Evolutionary conservation across 53 echinoderm and acorn worm genomes (phyloP).

Genomic region (Apostichopus leukothele): DNA sequence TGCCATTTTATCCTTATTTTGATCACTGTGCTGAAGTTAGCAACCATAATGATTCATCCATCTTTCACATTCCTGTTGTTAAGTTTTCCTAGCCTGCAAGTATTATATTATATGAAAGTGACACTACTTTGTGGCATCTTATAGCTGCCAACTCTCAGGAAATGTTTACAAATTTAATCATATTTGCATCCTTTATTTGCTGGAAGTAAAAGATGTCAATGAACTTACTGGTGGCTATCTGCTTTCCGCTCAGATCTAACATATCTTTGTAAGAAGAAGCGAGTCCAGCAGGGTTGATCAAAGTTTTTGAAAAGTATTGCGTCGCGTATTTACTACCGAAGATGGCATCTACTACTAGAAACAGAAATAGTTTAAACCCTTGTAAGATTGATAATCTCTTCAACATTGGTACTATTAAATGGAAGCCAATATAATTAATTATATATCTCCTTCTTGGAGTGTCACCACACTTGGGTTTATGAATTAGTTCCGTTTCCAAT

Average conservation of each 20-base stretch:
- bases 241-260: conserved; percentile 63
- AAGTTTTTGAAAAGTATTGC: conserved; percentile 59
- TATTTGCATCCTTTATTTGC: too few relatives aligned
- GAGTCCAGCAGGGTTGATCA: conserved; percentile 67
- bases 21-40: too few relatives aligned
- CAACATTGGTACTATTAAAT: conserved; percentile 52
- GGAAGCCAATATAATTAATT: conserved; percentile 58
- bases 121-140: too few relatives aligned
- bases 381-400: conserved; percentile 62
- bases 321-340: conserved; percentile 59
- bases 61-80: too few relatives aligned
- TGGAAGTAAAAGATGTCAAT: too few relatives aligned
- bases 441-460: conserved; percentile 57
- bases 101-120: too few relatives aligned
- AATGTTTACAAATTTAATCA: too few relatives aligned
- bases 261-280: conserved; percentile 69
- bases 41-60: too few relatives aligned
- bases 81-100: too few relatives aligned
- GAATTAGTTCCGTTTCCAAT: not conserved
- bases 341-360: conserved; percentile 59
- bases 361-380: conserved; percentile 56
- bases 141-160: too few relatives aligned
- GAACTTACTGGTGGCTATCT: conserved; percentile 62
- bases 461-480: not conserved
- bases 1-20: too few relatives aligned